Evolutionary conservation across 2,888 invertebrate species (phyloP), one percentile per base, ranked within the genome.

Genomic region (Sesia bembeciformis): DNA sequence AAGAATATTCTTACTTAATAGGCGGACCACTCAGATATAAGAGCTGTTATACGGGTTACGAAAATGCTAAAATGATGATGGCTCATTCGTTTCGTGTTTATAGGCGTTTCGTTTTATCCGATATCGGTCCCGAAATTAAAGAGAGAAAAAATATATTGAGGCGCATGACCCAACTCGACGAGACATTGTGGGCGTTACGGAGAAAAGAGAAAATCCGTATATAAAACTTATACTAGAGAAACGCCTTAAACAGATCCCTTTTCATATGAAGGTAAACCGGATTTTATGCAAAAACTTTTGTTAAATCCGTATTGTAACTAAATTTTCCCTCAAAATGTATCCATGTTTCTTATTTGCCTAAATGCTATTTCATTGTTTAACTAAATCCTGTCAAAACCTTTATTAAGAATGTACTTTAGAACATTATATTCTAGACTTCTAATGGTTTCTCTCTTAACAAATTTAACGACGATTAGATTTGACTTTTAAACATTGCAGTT

Each of bases 1-100:
- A 8, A 50, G 50, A 50, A 50, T 38, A 39, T 50, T 50, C 7
- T 50, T 50, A 50, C 7, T 38, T 38, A n/a, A 49, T n/a, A 49
- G n/a, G 8, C 6, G 8, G 38, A 39, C 4, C 8, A 39, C 4
- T 8, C 8, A 7, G 23, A 40, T 39, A 52, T 56, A 54, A 40
- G 54, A 52, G 52, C 54, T 49, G 38, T 55, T 39, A 57, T 56
- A 53, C 56, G 51, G 56, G 58, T 66, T 62, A 59, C 62, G 55
- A 64, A 68, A 67, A 72, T 68, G 64, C 63, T 66, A 67, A 74
- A 72, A 71, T 74, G 72, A 70, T 70, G 60, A 67, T 66, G 61
- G 63, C 57, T 63, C 61, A 60, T 61, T 56, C 61, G 50, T 43
- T 53, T 23, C 40, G 51, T 50, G 52, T 68, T 66, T 67, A 65